phyloP scores from a whole-genome alignment of 2,113 vertebrate species.

The Lepisosteus osseus region DNA sequence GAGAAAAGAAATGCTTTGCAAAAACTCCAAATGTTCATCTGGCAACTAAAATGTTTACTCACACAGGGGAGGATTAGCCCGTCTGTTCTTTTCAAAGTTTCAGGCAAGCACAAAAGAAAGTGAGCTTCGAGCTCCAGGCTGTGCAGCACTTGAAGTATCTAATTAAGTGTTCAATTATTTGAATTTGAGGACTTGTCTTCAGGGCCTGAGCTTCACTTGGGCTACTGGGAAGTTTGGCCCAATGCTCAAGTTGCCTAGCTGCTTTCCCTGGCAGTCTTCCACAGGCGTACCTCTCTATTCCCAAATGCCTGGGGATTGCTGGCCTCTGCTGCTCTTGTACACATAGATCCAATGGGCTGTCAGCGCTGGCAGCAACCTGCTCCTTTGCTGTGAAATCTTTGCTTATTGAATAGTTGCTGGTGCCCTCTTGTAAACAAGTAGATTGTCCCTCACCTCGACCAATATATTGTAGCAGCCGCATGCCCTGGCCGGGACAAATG shows the following conservation, averaged over 20 bases:
- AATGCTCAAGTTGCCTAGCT: conserved; percentile 29
- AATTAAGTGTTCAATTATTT: not conserved
- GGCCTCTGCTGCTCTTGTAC: not conserved
- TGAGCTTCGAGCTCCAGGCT: not conserved
- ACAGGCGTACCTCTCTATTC: conserved; percentile 18
- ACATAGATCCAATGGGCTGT: not conserved
- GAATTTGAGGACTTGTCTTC: not conserved
- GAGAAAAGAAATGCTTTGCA: not conserved
- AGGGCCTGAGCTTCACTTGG: conserved; percentile 26
- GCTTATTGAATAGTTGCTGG: not conserved
- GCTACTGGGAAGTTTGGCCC: conserved; percentile 23
- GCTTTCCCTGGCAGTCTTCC: conserved; percentile 24
- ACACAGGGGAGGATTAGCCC: not conserved
- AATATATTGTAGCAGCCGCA: too few relatives aligned
- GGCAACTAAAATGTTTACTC: conserved; percentile 1
- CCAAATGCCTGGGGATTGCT: not conserved
- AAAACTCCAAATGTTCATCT: not conserved
- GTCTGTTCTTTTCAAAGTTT: not conserved
- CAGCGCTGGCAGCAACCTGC: not conserved
- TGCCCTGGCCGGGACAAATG: too few relatives aligned
- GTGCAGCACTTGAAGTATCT: not conserved
- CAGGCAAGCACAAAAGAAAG: not conserved
- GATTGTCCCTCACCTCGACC: not conserved
- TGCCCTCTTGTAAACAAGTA: conserved; percentile 1
- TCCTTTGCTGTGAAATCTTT: not conserved